Evolutionary conservation across 2,113 vertebrate species (phyloP), one percentile per base, ranked within the genome.

Genomic region (Geococcyx californianus): DNA sequence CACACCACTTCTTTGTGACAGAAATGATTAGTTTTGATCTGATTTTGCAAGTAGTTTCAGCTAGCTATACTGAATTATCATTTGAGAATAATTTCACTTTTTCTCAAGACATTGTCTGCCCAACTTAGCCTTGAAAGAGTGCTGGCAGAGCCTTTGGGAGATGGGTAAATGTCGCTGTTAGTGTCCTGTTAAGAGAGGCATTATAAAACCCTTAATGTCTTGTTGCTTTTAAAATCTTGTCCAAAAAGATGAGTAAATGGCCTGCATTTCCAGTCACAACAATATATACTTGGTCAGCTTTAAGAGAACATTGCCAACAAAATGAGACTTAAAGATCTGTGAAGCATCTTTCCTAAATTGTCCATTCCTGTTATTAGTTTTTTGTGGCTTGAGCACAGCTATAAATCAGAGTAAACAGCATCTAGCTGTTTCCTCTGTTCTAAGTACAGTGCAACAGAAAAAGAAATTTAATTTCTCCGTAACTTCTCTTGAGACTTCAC

Each of bases 401-500:
- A 84, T 87, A 97, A 97, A 97, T 97, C 66, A 92, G 94, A 72
- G 87, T 82, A 96, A 97, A 87, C 62, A 93, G 38, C 84, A 92
- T 79, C 45, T 93, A 75, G 47, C 55, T 91, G 45, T 62, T 16
- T 87, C 84, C 84, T 94, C 36, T 59, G 58, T 81, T 92, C 55
- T 54, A 94, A 95, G 80, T 89, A 77, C 21, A 86, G 55, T 92
- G 80, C 87, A 47, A 19, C 13, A 63, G 87, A 86, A 97, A 97
- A 91, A 82, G 77, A 84, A 97, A 75, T 96, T 96, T 91, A 96
- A 94, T 97, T 98, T 97, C 80, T 93, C n/a, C 59, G 29, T 95
- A 93, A 95, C 85, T 66, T 88, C 81, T 97, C 95, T 79, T 77
- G 92, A 95, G 96, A 90, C 49, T 91, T 92, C 55, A 29, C 51